Percentiles rank a stretch among this genome's conserved stretches.
phyloP scores from a whole-genome alignment of 2,113 vertebrate species.

The Vombatus ursinus region DNA sequence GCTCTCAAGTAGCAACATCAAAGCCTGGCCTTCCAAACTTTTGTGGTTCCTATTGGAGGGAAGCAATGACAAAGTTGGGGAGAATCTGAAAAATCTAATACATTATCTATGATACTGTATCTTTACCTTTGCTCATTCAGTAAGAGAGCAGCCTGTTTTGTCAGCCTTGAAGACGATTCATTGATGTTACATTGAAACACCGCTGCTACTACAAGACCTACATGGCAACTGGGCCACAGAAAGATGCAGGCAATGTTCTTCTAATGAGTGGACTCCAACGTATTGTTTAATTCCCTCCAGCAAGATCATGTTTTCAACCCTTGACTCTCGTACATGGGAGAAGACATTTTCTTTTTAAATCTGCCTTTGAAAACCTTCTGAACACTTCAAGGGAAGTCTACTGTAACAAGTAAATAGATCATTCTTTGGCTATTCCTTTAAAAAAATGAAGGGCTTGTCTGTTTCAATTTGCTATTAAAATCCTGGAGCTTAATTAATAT shows the following conservation, averaged over 20 bases:
- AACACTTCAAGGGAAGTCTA: background rate
- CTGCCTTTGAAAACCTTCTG: background rate
- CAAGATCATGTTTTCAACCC: background rate
- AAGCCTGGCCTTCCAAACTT: background rate
- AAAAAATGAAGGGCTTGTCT: background rate
- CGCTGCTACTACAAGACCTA: background rate
- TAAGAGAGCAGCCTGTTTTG: background rate
- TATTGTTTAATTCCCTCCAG: background rate
- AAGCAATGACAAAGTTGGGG: background rate
- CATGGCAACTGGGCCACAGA: background rate
- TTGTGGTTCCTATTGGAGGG: background rate
- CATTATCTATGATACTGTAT: background rate
- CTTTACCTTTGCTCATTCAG: background rate
- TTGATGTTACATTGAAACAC: background rate
- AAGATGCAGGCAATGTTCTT: background rate
- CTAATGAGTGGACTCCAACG: background rate
- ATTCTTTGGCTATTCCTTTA: background rate
- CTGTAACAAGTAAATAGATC: background rate
- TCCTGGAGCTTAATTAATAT: background rate
- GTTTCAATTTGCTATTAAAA: background rate
- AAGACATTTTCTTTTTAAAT: background rate
- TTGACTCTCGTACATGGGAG: background rate
- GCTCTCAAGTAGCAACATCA: background rate
- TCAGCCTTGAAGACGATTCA: background rate
- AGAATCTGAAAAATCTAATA: background rate